A percentile compares a stretch with the other conserved stretches of the same genome.
Conservation (phyloP, 2,888 invertebrate species). For the Mythimna albipuncta region DNA sequence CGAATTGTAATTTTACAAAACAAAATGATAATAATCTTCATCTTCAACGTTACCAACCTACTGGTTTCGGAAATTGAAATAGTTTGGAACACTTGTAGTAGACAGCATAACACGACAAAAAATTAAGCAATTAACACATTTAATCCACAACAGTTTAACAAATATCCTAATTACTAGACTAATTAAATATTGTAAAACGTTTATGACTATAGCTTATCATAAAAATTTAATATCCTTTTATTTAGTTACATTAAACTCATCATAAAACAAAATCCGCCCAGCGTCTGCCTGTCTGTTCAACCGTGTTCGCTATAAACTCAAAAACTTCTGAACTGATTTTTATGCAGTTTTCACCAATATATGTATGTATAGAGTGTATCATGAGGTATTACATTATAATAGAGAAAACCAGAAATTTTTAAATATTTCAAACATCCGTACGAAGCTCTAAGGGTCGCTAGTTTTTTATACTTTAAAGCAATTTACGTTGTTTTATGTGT, state of each 20-base stretch:
- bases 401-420: too few relatives aligned
- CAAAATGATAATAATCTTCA: conserved; percentile 18
- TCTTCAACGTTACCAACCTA: background rate
- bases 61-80: background rate
- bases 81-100: background rate
- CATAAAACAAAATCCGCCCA: too few relatives aligned
- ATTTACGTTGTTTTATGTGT: background rate
- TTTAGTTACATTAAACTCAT: too few relatives aligned
- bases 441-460: too few relatives aligned
- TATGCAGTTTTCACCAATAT: too few relatives aligned
- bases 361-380: too few relatives aligned
- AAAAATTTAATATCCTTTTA: background rate
- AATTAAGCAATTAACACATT: background rate
- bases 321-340: too few relatives aligned
- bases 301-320: too few relatives aligned
- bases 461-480: background rate
- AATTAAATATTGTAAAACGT: background rate
- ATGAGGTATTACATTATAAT: too few relatives aligned
- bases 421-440: too few relatives aligned
- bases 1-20: conserved; percentile 7
- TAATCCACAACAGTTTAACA: background rate
- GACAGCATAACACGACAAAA: background rate
- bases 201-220: background rate
- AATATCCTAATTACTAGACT: conserved; percentile 6
- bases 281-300: too few relatives aligned